Evolutionary conservation across 2,888 invertebrate genomes (phyloP), one percentile per base, ranked within the genome.

Genomic region (Synergus itoensis): DNA sequence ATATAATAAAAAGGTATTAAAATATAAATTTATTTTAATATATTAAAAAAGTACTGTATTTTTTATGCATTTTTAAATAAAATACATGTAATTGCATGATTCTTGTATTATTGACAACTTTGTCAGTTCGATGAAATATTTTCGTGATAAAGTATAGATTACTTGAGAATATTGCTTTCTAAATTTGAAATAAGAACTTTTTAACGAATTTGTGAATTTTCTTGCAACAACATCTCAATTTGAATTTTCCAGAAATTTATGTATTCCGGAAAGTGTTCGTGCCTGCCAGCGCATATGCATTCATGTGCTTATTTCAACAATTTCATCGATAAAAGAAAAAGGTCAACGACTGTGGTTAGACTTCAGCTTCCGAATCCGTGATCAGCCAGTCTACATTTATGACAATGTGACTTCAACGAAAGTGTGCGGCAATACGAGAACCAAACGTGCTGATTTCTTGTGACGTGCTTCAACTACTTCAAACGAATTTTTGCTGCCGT

Each of bases 361-460:
- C 21, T 67, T 67, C 41, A 67, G 48, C 28, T 69, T 69, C 48
- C 69, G 69, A 69, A 45, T 45, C 69, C 21, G 45, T 53, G 53
- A 53, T 53, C 53, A 53, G n/a, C n/a, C 53, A 53, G 53, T 53
- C 53, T 53, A 53, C 53, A 53, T 53, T 53, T 18, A 53, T 53
- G 53, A 53, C 53, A 53, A 53, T 53, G 18, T 53, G 53, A 53
- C 53, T 53, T 53, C n/a, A 53, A 53, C 18, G 18, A 53, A 53
- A 53, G 53, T 53, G 53, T 8, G n/a, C 53, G 8, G n/a, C 53
- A 53, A 53, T 53, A 53, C 53, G 53, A 53, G 53, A 53, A 53
- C 53, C 53, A 53, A 45, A 45, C 69, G 69, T 69, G 69, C 69
- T 69, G 45, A 69, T 69, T 69, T 69, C 69, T 69, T 48, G 28